A percentile compares a stretch with the other conserved stretches of the same genome.
Evolutionary conservation across 2,113 vertebrate genomes (phyloP).

Genomic region (Arvicanthis niloticus): DNA sequence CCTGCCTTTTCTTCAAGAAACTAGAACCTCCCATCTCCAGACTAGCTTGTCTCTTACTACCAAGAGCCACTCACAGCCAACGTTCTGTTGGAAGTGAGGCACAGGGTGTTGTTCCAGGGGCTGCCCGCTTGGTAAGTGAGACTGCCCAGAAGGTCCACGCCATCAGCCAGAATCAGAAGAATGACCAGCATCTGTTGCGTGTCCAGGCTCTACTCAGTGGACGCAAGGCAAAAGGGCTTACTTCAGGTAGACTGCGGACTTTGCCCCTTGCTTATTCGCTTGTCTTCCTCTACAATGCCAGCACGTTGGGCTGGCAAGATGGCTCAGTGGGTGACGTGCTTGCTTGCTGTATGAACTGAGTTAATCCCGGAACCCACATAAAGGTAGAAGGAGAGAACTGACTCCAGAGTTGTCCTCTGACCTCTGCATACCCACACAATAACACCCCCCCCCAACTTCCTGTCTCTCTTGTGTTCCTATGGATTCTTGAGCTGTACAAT

Average conservation of each 20-base stretch:
- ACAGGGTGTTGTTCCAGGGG: constrained; percentile 86
- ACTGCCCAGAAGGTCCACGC: constrained; percentile 89
- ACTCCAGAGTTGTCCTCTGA: too few species aligned
- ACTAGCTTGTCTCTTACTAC: constrained; percentile 27
- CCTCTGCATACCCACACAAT: background rate
- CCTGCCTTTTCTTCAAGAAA: background rate
- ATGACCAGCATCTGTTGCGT: constrained; percentile 91
- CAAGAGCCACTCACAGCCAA: background rate
- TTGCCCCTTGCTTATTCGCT: background rate
- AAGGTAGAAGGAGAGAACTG: background rate
- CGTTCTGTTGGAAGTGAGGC: background rate
- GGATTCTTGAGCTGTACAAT: background rate
- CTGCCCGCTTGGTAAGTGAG: constrained; percentile 86
- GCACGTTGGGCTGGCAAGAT: background rate
- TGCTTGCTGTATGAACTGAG: background rate
- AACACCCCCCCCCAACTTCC: background rate
- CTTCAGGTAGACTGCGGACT: constrained; percentile 89
- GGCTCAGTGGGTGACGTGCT: background rate
- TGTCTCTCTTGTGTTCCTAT: background rate
- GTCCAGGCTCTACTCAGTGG: constrained; percentile 96
- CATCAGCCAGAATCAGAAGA: constrained; percentile 89
- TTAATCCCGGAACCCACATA: background rate
- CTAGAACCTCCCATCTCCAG: background rate
- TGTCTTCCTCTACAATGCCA: background rate
- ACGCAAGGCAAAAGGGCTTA: constrained; percentile 88